Evolutionary conservation across 2,113 vertebrate genomes (phyloP), one percentile per base, ranked within the genome.

Genomic region (Mungos mungo): DNA sequence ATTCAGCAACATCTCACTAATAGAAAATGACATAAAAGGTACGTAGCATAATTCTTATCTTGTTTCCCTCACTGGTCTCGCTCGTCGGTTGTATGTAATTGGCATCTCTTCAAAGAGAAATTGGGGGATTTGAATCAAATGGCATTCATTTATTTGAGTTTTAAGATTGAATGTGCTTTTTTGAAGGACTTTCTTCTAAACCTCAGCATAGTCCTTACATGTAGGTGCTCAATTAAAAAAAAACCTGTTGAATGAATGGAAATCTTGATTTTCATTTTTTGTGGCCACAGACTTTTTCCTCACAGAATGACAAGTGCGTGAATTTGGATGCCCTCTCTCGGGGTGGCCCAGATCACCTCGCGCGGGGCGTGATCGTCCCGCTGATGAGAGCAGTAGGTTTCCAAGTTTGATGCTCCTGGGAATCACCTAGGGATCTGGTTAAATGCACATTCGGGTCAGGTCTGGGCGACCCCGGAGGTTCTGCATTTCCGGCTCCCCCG

Each of bases 21-120:
- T 93, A 88, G 97, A 81, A 97, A 93, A 81, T 33, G 96, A 69
- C 93, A 95, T 93, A 81, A 94, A 96, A 98, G 93, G 91, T 27
- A 31, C 35, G 3, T 7, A 21, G 83, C 41, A 0, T 66, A 79
- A 71, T 81, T 63, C 92, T 91, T 86, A 95, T 76, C 95, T 95
- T 90, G 85, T 94, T 93, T 97, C 87, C 95, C 76, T 47, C 10
- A 6, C 84, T n/a, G 1, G 84, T 8, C 93, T 31, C 8, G 41
- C 88, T 72, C 1, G 0, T 33, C 76, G 74, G 71, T n/a, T 65
- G 57, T 57, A 0, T 57, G 72, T 76, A 65, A 86, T 35, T 82
- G 69, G 50, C 68, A 7, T 72, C 66, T 82, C 94, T 88, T 94
- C 88, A 88, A 63, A 95, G 89, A 81, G 86, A 10, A 93, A 69